Evolutionary conservation across 2,797 vertebrate species (phyloP).

Genomic region (Sarcoramphus papa): DNA sequence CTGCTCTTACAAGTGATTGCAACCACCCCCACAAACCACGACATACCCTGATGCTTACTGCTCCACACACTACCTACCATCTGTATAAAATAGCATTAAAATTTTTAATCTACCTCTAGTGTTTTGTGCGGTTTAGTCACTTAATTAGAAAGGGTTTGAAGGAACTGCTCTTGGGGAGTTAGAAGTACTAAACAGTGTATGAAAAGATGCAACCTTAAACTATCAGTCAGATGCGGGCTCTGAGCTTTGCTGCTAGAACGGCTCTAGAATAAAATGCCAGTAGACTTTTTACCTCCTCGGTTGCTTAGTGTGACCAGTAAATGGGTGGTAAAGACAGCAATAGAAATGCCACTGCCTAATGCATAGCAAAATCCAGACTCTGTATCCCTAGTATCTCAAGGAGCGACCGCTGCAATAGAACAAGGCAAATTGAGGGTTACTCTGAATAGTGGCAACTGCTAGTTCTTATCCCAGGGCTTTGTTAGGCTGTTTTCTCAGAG

Average conservation of each 20-base stretch:
- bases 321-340: not conserved
- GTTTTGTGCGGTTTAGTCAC: not conserved
- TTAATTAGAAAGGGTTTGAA: not conserved
- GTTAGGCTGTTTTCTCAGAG: not conserved
- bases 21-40: not conserved
- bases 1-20: not conserved
- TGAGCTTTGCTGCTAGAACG: not conserved
- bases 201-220: not conserved
- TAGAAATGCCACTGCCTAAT: not conserved
- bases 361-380: not conserved
- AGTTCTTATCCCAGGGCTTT: not conserved
- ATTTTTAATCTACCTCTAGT: not conserved
- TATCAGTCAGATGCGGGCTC: not conserved
- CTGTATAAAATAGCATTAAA: not conserved
- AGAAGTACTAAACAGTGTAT: not conserved
- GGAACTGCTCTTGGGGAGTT: not conserved
- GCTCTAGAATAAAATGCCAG: not conserved
- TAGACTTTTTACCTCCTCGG: not conserved
- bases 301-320: not conserved
- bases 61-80: not conserved
- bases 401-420: rapidly evolving
- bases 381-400: too few species aligned
- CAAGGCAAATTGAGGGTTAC: not conserved
- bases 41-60: not conserved
- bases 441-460: not conserved